Base-by-base conservation (phyloP, 2,113 vertebrate species). In the Myotis lucifugus region DNA sequence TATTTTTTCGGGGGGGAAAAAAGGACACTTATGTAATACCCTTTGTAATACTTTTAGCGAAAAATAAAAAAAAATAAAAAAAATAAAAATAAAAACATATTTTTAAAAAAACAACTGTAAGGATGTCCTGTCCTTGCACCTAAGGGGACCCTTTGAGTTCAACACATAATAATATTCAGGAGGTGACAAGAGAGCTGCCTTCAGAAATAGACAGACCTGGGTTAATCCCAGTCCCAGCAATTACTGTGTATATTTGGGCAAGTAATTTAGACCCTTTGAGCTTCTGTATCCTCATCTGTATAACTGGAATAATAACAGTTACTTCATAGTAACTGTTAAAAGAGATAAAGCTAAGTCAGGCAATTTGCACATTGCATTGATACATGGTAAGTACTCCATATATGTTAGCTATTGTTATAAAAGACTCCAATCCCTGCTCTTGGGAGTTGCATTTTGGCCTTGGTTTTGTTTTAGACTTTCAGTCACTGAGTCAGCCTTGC, bases 401-500 rank as follows among this genome's bases (percentile, higher is more conserved):
- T 15, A 29, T 17, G 42, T 50, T 69, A 79, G 8, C 79, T 76
- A 40, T 10, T 72, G 42, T 61, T 64, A 12, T 56, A 56, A 82
- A 73, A 69, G 13, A 50, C 46, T 66, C 89, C 29, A 89, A 40
- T 91, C 32, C 56, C 59, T 61, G 70, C 72, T 88, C 54, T 29
- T 91, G 8, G 88, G 76, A 61, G 34, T 59, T 93, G 90, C 81
- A 93, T 66, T 91, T 91, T 89, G 78, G 78, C 84, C 91, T 96
- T 94, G 61, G 78, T 85, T 82, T 95, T 94, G 64, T 69, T 96
- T 84, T 61, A 86, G 64, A 90, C 61, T 70, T 72, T 95, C 40
- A 19, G 66, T 91, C 84, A 92, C 66, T 40, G 70, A 95, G 88
- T 85, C 79, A 89, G 61, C 66, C 76, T 96, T 72, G 88, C 72